A percentile compares a stretch with the other conserved stretches of the same genome.
Evolutionary conservation across 2,113 vertebrate species (phyloP).

Genomic region (Chamaea fasciata): DNA sequence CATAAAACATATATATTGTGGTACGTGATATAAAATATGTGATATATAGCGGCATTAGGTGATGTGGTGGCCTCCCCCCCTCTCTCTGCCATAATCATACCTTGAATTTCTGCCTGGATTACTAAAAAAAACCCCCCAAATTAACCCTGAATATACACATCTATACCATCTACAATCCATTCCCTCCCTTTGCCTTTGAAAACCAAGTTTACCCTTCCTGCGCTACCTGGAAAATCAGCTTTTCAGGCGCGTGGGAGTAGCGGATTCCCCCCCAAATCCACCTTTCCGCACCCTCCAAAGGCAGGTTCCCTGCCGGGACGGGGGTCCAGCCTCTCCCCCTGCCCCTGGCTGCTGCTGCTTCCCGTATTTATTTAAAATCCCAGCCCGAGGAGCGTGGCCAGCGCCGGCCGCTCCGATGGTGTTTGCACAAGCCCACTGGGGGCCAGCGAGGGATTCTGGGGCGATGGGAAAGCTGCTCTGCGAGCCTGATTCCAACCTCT

Average conservation of each 20-base stretch:
- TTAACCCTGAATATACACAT: fast-evolving
- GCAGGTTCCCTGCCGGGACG: background rate
- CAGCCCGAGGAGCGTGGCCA: background rate
- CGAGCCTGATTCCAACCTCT: background rate
- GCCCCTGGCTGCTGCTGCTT: background rate
- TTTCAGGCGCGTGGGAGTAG: fast-evolving
- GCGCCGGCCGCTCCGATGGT: background rate
- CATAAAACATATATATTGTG: background rate
- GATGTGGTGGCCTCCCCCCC: background rate
- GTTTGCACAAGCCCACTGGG: constrained; percentile 50
- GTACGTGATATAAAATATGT: background rate
- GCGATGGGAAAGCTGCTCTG: background rate
- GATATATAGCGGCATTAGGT: background rate
- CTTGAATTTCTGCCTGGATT: background rate
- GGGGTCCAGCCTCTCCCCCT: background rate
- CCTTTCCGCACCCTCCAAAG: fast-evolving
- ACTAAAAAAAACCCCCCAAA: background rate
- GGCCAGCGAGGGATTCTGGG: constrained; percentile 44
- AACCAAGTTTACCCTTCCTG: fast-evolving
- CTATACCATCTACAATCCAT: fast-evolving
- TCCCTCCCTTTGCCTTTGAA: background rate
- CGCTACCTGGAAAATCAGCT: fast-evolving
- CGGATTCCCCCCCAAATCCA: background rate
- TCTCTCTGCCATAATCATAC: background rate
- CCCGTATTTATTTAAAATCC: background rate